Base-by-base conservation (phyloP, 2,797 vertebrate genomes). In the Premnoplex brunnescens region DNA sequence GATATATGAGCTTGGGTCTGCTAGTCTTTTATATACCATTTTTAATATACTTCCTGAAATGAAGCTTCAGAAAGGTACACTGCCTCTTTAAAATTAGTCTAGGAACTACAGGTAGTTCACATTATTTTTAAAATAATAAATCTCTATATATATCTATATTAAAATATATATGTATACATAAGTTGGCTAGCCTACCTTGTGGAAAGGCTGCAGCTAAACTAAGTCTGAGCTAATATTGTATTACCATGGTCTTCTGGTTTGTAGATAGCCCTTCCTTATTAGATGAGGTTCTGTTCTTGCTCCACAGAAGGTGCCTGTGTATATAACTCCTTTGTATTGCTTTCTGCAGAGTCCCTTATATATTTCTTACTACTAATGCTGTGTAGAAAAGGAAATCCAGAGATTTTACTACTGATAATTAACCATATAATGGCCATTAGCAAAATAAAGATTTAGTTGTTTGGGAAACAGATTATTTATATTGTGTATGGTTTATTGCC, bases 401-500 rank as follows among this genome's bases (percentile, higher is more conserved):
- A 97, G 94, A 93, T 96, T 97, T 98, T 97, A 96, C 96, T 97
- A 95, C 94, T 95, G 95, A 95, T 96, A 96, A 97, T 97, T 97
- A 98, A 97, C 92, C 93, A 74, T 95, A 91, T 94, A 94, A 95
- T 92, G 95, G 74, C 94, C 91, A 90, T 96, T 93, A 96, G 96
- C 82, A 96, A 96, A 97, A 97, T 75, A 96, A 97, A 96, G 95
- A 96, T 95, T 95, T 96, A 96, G 88, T 94, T 97, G 95, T 97
- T 97, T 96, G 92, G 95, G 91, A 96, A 96, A 96, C 84, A 95
- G 93, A 95, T 89, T 88, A 97, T 98, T 98, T 97, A 97, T 98
- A 97, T 98, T 96, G 92, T 96, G 95, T 95, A 96, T 97, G 96
- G 80, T 96, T 98, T 98, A 97, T 97, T 97, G 97, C 95, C 95